Evolutionary conservation across 2,888 invertebrate genomes (phyloP).

Genomic region (Silvanus unidentatus): DNA sequence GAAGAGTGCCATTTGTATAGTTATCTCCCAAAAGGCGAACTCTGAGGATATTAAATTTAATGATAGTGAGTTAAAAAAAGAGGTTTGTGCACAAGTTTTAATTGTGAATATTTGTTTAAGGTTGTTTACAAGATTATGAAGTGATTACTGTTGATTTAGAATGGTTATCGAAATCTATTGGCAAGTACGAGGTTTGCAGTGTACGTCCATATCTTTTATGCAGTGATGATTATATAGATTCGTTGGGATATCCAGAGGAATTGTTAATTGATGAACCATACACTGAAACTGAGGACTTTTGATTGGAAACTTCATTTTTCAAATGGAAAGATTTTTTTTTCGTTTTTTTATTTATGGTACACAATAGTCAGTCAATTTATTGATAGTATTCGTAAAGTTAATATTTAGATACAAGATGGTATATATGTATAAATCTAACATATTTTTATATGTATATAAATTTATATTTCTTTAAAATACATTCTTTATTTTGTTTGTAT

Average conservation of each 20-base stretch:
- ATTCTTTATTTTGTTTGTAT: too few relatives aligned
- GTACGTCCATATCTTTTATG: conserved; percentile 36
- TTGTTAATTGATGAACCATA: conserved; percentile 29
- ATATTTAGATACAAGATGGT: too few relatives aligned
- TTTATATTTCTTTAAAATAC: too few relatives aligned
- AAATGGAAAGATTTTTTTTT: too few relatives aligned
- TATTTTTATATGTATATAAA: too few relatives aligned
- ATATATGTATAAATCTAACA: too few relatives aligned
- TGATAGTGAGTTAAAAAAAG: too few relatives aligned
- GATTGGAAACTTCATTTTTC: neutral
- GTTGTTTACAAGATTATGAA: conserved; percentile 35
- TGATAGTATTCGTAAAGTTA: too few relatives aligned
- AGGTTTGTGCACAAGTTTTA: too few relatives aligned
- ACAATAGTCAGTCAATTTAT: too few relatives aligned
- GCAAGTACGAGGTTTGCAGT: conserved; percentile 37
- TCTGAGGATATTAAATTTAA: too few relatives aligned
- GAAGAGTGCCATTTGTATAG: conserved; percentile 31
- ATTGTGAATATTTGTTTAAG: conserved; percentile 36
- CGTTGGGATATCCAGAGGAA: conserved; percentile 37
- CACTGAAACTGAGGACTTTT: neutral
- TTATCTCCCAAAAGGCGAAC: conserved; percentile 37
- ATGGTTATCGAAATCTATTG: conserved; percentile 41
- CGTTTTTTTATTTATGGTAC: too few relatives aligned
- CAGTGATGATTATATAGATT: conserved; percentile 31
- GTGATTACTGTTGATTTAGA: conserved; percentile 41